These are phyloP conservation scores for Melanostoma scalare DNA, from an alignment of 2,888 invertebrate species.

Conservation along the genomic window DNA sequence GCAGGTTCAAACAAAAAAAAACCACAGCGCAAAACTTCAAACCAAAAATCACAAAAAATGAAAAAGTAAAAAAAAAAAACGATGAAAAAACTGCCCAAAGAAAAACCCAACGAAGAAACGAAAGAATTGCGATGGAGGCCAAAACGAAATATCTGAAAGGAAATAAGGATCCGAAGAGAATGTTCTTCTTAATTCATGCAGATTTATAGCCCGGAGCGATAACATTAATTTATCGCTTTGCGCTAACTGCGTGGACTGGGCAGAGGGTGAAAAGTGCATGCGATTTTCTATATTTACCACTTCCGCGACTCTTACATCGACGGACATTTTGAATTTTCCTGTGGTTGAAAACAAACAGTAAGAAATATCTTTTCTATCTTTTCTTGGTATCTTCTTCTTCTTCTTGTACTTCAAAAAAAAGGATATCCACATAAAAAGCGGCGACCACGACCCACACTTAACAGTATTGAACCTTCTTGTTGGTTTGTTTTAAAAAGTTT, in stretches of 20 bases:
- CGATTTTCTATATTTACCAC: slow-evolving; percentile 65
- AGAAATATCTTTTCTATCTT: slow-evolving; percentile 23
- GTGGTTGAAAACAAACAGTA: slow-evolving; percentile 14
- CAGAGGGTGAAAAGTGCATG: slow-evolving; percentile 63
- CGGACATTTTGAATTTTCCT: slow-evolving; percentile 59
- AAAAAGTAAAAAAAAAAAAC: slow-evolving; percentile 45
- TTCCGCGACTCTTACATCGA: slow-evolving; percentile 31
- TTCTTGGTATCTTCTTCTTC: background rate
- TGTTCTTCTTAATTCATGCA: slow-evolving; percentile 76
- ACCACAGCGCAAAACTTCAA: slow-evolving; percentile 8
- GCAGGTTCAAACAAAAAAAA: background rate
- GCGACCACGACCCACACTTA: slow-evolving; percentile 52
- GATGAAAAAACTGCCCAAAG: slow-evolving; percentile 60
- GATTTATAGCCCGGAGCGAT: slow-evolving; percentile 77
- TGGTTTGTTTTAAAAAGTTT: slow-evolving; percentile 29
- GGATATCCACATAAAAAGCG: slow-evolving; percentile 21
- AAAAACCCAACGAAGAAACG: slow-evolving; percentile 42
- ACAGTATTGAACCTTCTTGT: slow-evolving; percentile 54
- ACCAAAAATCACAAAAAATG: slow-evolving; percentile 51
- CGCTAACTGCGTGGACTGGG: slow-evolving; percentile 32
- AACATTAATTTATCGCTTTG: slow-evolving; percentile 77
- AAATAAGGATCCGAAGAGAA: slow-evolving; percentile 72
- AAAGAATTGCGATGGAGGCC: slow-evolving; percentile 57
- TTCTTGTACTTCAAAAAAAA: slow-evolving; percentile 3
- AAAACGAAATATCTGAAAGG: slow-evolving; percentile 71